Base-by-base conservation (phyloP, 1,140 invertebrate genomes). In the Drosophila subobscura region DNA sequence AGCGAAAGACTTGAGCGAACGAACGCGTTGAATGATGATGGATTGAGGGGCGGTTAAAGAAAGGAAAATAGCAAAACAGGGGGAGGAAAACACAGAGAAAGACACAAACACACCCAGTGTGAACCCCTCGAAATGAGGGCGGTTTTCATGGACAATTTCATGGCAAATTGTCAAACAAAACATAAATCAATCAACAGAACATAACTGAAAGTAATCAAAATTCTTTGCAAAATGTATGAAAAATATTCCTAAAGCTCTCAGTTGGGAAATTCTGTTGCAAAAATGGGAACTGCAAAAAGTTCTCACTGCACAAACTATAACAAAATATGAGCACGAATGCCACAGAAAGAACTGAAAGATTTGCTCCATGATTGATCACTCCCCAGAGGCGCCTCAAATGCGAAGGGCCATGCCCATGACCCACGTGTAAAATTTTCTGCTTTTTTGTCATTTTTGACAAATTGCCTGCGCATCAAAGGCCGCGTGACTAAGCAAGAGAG, bases 1-100 rank as follows among this genome's bases (percentile, higher is more conserved):
- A 81, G 73, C 84, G 61, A 89, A 88, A 89, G 84, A 88, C 84
- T 89, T 89, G 72, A 72, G 84, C 83, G 7, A 73, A 89, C 83
- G 72, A 88, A 88, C 83, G 52, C 67, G 81, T 70, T 74, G 77
- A 71, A 78, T 49, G 71, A 66, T 79, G 80, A 86, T 80, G 72
- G 58, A 85, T 85, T 67, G 63, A 54, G 70, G 55, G 54, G 46
- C 49, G 37, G 42, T 41, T 46, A 45, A 25, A 52, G 53, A 37
- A 59, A 58, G 61, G 66, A 49, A 45, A 49, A 42, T 16, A 37
- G n/a, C 41, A 55, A 46, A 29, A 7, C 10, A 52, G 27, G 2
- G 25, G 22, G 40, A 29, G 63, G 47, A 2, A 10, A 41, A 10
- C 50, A 59, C 29, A 14, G 55, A 23, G 44, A 49, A 63, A 52